Conservation (phyloP, 2,797 vertebrate species). For the Acanthopagrus latus region DNA sequence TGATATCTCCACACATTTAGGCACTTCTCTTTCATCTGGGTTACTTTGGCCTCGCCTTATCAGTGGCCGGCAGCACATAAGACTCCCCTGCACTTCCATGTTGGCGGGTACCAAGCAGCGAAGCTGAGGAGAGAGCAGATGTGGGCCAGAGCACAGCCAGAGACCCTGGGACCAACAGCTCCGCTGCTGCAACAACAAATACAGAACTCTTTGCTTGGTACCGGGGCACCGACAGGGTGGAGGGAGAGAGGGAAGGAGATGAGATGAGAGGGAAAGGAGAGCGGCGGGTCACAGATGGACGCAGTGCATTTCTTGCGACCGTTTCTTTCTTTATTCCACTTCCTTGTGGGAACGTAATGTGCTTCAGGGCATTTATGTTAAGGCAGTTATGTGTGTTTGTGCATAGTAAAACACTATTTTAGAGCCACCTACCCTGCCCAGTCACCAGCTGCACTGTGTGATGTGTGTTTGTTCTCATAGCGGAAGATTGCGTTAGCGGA, state of each 20-base stretch:
- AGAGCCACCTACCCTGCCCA: constrained; percentile 71
- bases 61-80: constrained; percentile 60
- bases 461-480: constrained; percentile 59
- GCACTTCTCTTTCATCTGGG: constrained; percentile 63
- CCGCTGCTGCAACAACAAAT: constrained; percentile 74
- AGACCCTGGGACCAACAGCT: constrained; percentile 70
- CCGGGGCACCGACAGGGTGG: constrained; percentile 41
- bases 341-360: constrained; percentile 46
- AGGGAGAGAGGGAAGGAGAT: constrained; percentile 29
- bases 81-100: constrained; percentile 69
- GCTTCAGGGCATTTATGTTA: constrained; percentile 27
- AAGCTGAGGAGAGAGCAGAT: constrained; percentile 75
- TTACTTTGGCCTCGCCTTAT: constrained; percentile 73
- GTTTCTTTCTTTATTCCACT: constrained; percentile 26
- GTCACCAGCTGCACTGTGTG: constrained; percentile 74
- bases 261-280: constrained; percentile 5
- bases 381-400: constrained; percentile 47
- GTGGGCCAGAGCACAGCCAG: constrained; percentile 67
- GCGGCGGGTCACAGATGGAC: constrained; percentile 21
- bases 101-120: constrained; percentile 69
- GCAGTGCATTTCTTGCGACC: constrained; percentile 30
- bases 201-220: constrained; percentile 45
- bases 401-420: constrained; percentile 68
- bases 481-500: constrained; percentile 70
- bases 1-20: constrained; percentile 28